Conservation (phyloP, 1,140 invertebrate genomes). For the Trachymyrmex septentrionalis region DNA sequence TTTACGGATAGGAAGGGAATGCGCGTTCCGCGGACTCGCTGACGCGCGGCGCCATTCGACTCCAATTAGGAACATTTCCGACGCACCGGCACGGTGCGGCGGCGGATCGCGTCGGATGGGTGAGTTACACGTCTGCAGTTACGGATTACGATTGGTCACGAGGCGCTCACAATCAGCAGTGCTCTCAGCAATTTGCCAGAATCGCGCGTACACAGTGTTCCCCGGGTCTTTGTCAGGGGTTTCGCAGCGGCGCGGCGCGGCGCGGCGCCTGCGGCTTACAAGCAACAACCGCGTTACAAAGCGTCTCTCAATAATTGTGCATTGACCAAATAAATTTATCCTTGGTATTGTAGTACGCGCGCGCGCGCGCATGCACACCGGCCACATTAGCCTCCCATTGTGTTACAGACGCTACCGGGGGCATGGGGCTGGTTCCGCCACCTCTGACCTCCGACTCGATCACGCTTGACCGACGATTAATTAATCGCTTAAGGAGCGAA, state of each 20-base stretch:
- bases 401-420: constrained; percentile 7
- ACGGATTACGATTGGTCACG: constrained; percentile 31
- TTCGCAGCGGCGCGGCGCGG: constrained; percentile 1
- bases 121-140: background rate
- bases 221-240: constrained; percentile 19
- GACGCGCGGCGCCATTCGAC: constrained; percentile 1
- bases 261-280: constrained; percentile 66
- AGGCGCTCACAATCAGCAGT: background rate
- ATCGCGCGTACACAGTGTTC: constrained; percentile 41
- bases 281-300: constrained; percentile 70
- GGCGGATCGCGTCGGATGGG: background rate
- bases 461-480: constrained; percentile 68
- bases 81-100: background rate
- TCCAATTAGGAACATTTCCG: constrained; percentile 37
- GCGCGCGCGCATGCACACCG: background rate
- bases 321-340: constrained; percentile 76
- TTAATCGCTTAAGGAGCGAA: constrained; percentile 74
- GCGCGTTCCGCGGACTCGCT: constrained; percentile 15
- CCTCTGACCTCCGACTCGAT: constrained; percentile 62
- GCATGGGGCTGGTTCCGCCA: background rate
- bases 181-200: constrained; percentile 21
- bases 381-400: constrained; percentile 34
- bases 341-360: background rate
- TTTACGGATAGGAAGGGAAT: too few relatives aligned
- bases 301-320: constrained; percentile 74